Evolutionary conservation across 1,140 invertebrate genomes (phyloP).

Genomic region (Belonocnema kinseyi): DNA sequence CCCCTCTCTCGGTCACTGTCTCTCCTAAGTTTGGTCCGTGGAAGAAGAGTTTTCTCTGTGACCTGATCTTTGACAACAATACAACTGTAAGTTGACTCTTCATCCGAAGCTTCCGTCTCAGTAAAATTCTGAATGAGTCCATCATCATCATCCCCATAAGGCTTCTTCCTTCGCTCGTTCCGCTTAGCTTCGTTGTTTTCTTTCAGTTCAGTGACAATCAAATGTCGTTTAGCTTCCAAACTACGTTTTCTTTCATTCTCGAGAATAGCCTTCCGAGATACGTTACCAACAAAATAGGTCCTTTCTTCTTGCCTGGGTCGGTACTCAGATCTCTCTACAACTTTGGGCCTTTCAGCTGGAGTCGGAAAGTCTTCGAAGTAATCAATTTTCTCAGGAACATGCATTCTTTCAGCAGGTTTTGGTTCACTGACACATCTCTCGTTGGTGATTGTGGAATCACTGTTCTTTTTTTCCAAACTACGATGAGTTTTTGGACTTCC

Average conservation of each 20-base stretch:
- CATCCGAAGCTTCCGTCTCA: conserved; percentile 77
- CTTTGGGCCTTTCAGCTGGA: conserved; percentile 72
- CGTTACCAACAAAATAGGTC: conserved; percentile 70
- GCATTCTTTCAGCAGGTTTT: conserved; percentile 70
- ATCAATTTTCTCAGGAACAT: conserved; percentile 65
- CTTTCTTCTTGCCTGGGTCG: conserved; percentile 74
- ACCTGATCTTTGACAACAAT: conserved; percentile 73
- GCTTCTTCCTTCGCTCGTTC: conserved; percentile 76
- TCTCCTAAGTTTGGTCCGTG: conserved; percentile 82
- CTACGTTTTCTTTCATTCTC: conserved; percentile 78
- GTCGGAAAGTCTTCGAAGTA: conserved; percentile 71
- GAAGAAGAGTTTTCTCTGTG: conserved; percentile 79
- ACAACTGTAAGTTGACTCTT: conserved; percentile 81
- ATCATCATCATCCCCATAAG: conserved; percentile 76
- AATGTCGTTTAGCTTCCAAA: conserved; percentile 72
- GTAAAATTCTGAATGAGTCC: conserved; percentile 70
- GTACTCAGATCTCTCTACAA: conserved; percentile 76
- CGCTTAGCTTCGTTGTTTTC: conserved; percentile 75
- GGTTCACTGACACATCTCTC: conserved; percentile 65
- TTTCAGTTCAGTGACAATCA: conserved; percentile 70
- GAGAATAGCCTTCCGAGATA: conserved; percentile 75
- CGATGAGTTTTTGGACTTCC: conserved; percentile 67
- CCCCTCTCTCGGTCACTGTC: conserved; percentile 70
- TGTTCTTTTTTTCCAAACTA: conserved; percentile 68
- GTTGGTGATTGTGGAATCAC: conserved; percentile 69